Base-by-base conservation (phyloP, 2,797 vertebrate species). In the Halcyon chelicuti region DNA sequence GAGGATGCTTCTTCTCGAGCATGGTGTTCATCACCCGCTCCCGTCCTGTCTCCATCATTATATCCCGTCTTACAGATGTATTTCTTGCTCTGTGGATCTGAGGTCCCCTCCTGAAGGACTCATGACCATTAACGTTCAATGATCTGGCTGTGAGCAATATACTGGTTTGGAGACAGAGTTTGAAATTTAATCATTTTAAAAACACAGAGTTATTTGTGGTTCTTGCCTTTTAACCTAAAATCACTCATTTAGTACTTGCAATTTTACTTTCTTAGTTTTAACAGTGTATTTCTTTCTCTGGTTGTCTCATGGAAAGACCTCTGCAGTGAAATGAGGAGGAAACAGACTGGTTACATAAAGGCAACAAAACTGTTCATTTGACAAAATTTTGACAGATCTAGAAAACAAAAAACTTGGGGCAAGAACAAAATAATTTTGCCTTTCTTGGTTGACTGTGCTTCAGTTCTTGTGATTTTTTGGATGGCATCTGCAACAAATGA, bases 11-110 rank as follows among this genome's bases (percentile, higher is more conserved):
- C 40, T 65, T 9, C 8, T 51, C 13, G 17, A 70, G 23, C 0
- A 0, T 0, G 1, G 26, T 28, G 18, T 26, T 93, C 2, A 0
- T 58, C 29, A 14, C 21, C 26, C 44, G 15, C 42, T 33, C 9
- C 83, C 52, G 42, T 9, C 58, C 9, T 5, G 17, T 73, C 39
- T 78, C 31, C 2, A 14, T 10, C 35, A 12, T 11, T 5, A 5
- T 35, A 14, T 20, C 47, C 23, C 40, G 20, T 33, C 10, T 70
- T 47, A 31, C 2, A 28, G 60, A 10, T 40, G 10, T n/a, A 84
- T 55, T 39, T 81, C 37, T 40, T 82, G 31, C 33, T 37, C 55
- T 2, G 3, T 70, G 60, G 67, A 87, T 39, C 16, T 0, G 0
- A 21, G 18, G 44, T 88, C 17, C 7, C 42, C 20, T 72, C 39